phyloP scores from a whole-genome alignment of 2,888 invertebrate species.

The Helicoverpa assulta region DNA sequence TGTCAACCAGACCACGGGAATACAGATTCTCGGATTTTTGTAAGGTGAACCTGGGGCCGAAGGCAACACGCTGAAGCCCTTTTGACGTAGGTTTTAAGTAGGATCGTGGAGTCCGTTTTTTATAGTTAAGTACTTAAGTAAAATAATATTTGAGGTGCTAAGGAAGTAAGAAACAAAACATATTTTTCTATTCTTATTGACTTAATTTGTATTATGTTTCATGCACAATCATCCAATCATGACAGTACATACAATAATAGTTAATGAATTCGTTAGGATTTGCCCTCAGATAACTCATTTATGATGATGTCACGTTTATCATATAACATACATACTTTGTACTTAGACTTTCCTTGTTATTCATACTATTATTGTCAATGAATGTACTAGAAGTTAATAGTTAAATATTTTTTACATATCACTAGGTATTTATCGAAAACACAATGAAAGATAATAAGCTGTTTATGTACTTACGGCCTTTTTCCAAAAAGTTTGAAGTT shows the following conservation, averaged over 20 bases:
- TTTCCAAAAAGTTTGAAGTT: neutral
- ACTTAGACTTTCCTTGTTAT: neutral
- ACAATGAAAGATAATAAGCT: neutral
- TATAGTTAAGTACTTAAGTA: too few species aligned
- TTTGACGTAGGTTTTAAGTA: too few species aligned
- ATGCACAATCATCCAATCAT: neutral
- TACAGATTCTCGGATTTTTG: too few species aligned
- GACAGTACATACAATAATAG: slow-evolving; percentile 1
- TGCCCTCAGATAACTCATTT: slow-evolving; percentile 22
- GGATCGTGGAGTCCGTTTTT: too few species aligned
- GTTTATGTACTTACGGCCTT: neutral
- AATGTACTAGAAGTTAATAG: neutral
- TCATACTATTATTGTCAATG: neutral
- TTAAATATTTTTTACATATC: neutral
- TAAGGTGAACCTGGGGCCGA: too few species aligned
- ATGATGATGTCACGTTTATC: slow-evolving; percentile 23
- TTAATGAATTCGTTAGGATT: slow-evolving; percentile 6
- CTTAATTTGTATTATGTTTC: neutral
- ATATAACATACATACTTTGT: neutral
- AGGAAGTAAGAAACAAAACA: too few species aligned
- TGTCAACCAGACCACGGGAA: too few species aligned
- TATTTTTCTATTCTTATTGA: neutral
- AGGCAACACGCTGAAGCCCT: too few species aligned
- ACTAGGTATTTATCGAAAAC: too few species aligned
- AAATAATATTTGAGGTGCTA: too few species aligned